phyloP scores from a whole-genome alignment of 2,113 vertebrate genomes.

The Pangasianodon hypophthalmus region DNA sequence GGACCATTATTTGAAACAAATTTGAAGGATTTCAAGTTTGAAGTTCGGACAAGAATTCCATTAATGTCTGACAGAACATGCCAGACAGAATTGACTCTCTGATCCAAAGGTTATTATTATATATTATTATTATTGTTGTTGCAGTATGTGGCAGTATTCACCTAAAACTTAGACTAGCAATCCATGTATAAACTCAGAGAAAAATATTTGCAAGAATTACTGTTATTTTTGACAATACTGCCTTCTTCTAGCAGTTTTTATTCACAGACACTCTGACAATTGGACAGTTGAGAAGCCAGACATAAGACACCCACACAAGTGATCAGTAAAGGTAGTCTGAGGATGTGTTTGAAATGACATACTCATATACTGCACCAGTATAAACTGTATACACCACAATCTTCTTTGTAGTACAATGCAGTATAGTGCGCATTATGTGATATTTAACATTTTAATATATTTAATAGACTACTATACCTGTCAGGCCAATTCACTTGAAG shows the following conservation, averaged over 20 bases:
- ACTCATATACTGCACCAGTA: background rate
- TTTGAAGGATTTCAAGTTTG: background rate
- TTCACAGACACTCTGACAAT: background rate
- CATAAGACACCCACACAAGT: conserved; percentile 1
- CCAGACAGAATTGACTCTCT: background rate
- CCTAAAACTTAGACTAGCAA: background rate
- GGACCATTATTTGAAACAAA: background rate
- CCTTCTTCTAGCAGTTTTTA: background rate
- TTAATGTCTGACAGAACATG: background rate
- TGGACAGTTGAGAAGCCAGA: background rate
- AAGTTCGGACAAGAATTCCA: background rate
- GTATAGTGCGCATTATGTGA: background rate
- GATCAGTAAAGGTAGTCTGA: background rate
- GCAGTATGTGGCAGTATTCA: background rate
- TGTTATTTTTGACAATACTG: background rate
- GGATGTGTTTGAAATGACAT: background rate
- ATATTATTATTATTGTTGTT: background rate
- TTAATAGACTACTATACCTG: background rate
- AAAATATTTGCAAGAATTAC: background rate
- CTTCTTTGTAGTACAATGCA: background rate
- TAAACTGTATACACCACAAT: background rate
- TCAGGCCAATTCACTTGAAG: background rate
- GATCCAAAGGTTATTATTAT: background rate
- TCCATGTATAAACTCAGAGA: background rate
- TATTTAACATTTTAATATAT: background rate